Conservation (phyloP, 1,140 invertebrate species). For the Bombus huntii region DNA sequence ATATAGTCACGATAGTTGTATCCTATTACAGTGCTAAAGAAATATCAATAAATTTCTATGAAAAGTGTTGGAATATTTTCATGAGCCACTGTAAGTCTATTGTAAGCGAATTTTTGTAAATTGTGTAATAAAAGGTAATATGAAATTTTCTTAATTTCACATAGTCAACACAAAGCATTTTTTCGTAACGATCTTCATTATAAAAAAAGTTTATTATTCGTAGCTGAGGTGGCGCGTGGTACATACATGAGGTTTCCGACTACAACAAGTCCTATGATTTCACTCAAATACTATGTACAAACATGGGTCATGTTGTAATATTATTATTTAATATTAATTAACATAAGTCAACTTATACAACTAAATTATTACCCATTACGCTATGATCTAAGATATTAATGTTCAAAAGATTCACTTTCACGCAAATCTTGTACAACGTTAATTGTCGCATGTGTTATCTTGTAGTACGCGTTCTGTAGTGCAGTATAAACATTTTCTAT, state of each 20-base stretch:
- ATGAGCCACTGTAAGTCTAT: too few relatives aligned
- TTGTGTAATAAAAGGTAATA: neutral
- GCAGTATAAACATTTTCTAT: constrained; percentile 4
- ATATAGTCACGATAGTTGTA: too few relatives aligned
- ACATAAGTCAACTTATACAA: constrained; percentile 63
- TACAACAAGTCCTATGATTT: constrained; percentile 73
- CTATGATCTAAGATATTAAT: constrained; percentile 66
- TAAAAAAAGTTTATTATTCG: constrained; percentile 69
- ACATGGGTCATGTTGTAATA: constrained; percentile 69
- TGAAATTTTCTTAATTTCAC: neutral
- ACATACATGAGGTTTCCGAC: constrained; percentile 76
- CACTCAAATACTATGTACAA: constrained; percentile 75
- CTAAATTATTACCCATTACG: constrained; percentile 72
- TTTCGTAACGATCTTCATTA: constrained; percentile 43
- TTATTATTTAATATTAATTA: constrained; percentile 72
- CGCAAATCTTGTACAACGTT: constrained; percentile 27
- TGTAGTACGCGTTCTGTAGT: constrained; percentile 9
- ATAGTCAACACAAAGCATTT: neutral
- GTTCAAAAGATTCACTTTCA: constrained; percentile 20
- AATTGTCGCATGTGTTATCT: constrained; percentile 16
- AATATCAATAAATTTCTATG: too few relatives aligned
- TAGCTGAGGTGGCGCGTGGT: constrained; percentile 74
- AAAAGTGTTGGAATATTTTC: too few relatives aligned
- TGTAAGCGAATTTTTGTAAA: neutral
- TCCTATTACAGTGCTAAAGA: too few relatives aligned